These are phyloP conservation scores for Apogon talboti DNA, from an alignment of 2,797 vertebrate genomes.

Conservation along the genomic window DNA sequence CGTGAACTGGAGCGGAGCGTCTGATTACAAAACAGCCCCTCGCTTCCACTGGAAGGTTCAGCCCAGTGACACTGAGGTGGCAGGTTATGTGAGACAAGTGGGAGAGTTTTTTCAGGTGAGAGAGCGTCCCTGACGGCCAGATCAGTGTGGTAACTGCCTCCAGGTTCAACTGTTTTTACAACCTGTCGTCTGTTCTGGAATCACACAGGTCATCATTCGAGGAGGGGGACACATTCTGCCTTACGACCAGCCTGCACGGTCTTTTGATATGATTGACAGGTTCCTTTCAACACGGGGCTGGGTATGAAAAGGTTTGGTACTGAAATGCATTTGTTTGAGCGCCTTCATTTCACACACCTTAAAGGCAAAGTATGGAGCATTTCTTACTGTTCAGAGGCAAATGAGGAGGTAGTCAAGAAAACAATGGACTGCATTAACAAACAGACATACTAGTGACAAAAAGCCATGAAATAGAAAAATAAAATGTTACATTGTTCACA, in stretches of 20 bases:
- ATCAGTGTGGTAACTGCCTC: not conserved
- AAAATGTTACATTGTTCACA: no score
- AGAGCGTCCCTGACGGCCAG: not conserved
- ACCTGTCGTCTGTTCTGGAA: not conserved
- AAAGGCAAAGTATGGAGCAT: no score
- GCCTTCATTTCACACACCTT: not conserved
- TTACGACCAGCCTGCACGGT: slow-evolving; percentile 87
- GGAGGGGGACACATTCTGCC: slow-evolving; percentile 89
- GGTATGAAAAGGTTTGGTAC: slow-evolving; percentile 34
- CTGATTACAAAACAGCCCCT: slow-evolving; percentile 76
- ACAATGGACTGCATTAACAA: no score
- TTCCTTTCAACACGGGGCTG: slow-evolving; percentile 85
- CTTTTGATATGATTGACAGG: slow-evolving; percentile 90
- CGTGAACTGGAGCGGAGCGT: slow-evolving; percentile 85
- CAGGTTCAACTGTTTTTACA: not conserved
- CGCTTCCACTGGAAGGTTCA: slow-evolving; percentile 88
- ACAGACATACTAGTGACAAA: no score
- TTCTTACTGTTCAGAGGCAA: no score
- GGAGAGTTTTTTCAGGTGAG: slow-evolving; percentile 88
- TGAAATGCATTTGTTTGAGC: not conserved
- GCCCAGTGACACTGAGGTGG: slow-evolving; percentile 86
- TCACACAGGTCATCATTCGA: slow-evolving; percentile 85
- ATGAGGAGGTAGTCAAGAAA: no score
- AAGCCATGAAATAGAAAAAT: no score
- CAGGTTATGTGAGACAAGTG: slow-evolving; percentile 88